Conservation (phyloP, 2,888 invertebrate genomes). For the Malthinus seriepunctatus region DNA sequence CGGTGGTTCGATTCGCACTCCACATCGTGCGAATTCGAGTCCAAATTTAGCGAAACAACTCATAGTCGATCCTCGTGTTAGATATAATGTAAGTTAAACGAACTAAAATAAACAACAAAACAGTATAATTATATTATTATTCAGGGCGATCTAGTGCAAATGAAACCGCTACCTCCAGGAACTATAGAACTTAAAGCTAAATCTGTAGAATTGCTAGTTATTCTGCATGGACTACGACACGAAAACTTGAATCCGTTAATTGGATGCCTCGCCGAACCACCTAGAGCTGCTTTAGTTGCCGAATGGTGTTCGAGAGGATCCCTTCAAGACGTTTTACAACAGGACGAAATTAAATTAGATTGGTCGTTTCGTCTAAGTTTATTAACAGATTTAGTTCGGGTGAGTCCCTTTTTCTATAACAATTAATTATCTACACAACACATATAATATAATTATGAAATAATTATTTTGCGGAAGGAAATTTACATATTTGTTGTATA, state of each 20-base stretch:
- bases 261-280: conserved; percentile 80
- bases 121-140: conserved; percentile 13
- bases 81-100: conserved; percentile 76
- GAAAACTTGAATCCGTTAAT: conserved; percentile 90
- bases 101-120: background rate
- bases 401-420: conserved; percentile 50
- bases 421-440: background rate
- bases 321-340: conserved; percentile 82
- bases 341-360: conserved; percentile 90
- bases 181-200: conserved; percentile 77
- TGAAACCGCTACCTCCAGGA: conserved; percentile 73
- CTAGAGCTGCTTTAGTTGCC: conserved; percentile 79
- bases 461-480: background rate
- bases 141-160: conserved; percentile 88
- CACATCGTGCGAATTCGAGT: conserved; percentile 54
- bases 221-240: conserved; percentile 83
- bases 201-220: conserved; percentile 76
- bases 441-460: background rate
- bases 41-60: conserved; percentile 63
- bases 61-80: conserved; percentile 72
- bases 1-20: conserved; percentile 65
- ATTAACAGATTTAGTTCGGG: conserved; percentile 88
- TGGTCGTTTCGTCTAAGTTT: conserved; percentile 95
- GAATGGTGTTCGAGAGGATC: conserved; percentile 90
- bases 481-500: background rate